Percentiles rank a stretch among this genome's conserved stretches.
phyloP scores from a whole-genome alignment of 2,888 invertebrate genomes.

The Polylopha cassiicola region DNA sequence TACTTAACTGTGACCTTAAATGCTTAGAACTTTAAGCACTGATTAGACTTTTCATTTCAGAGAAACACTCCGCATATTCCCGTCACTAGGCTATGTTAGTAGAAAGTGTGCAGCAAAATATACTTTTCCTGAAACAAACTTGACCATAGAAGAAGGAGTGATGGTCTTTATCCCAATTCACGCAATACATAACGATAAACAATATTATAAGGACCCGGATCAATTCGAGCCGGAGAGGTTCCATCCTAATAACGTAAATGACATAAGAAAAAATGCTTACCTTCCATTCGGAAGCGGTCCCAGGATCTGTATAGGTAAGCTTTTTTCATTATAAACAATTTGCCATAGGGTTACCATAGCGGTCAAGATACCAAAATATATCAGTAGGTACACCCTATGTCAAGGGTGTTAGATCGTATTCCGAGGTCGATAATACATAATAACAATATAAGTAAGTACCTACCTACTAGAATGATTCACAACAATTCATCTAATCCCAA shows the following conservation, averaged over 20 bases:
- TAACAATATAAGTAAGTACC: no score
- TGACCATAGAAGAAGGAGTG: constrained; percentile 20
- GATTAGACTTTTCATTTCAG: no score
- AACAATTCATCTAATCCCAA: no score
- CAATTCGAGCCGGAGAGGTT: constrained; percentile 31
- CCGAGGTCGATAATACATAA: no score
- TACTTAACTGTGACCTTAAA: no score
- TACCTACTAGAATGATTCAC: no score
- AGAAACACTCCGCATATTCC: constrained; percentile 14
- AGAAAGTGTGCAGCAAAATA: constrained; percentile 14
- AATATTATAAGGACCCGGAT: constrained; percentile 29
- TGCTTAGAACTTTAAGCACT: no score
- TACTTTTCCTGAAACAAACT: constrained; percentile 13
- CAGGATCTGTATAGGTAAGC: constrained; percentile 29
- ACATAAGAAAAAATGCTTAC: constrained; percentile 10
- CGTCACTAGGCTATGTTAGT: constrained; percentile 4
- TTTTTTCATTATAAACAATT: no score
- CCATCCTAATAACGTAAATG: constrained; percentile 3
- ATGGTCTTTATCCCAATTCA: constrained; percentile 14
- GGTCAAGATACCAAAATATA: no score
- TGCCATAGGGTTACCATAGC: no score
- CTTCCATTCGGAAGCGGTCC: constrained; percentile 23
- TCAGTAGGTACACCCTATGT: no score
- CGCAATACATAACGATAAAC: constrained; percentile 24
- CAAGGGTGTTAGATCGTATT: no score